Evolutionary conservation across 1,140 invertebrate species (phyloP).

Genomic region (Drepana arcuata): DNA sequence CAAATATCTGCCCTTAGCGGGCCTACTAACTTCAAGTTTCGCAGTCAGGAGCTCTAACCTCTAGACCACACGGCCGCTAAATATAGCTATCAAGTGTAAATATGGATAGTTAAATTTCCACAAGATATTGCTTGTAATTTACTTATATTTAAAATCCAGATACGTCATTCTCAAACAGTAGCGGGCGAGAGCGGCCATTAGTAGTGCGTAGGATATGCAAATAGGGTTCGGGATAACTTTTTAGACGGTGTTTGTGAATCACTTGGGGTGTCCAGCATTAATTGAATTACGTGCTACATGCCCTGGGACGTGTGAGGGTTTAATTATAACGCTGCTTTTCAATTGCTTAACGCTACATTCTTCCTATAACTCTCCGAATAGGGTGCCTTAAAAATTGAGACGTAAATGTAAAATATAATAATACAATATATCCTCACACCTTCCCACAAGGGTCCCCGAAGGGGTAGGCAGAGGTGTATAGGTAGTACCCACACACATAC

Average conservation of each 20-base stretch:
- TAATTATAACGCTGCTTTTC: too few species aligned
- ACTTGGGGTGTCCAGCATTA: slow-evolving; percentile 17
- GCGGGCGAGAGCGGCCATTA: neutral
- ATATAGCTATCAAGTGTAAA: neutral
- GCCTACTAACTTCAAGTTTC: too few species aligned
- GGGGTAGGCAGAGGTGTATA: too few species aligned
- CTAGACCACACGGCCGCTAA: neutral
- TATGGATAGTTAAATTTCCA: neutral
- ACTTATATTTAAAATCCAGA: neutral
- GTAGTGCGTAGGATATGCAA: slow-evolving; percentile 26
- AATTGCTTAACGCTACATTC: too few species aligned
- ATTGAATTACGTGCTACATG: slow-evolving; percentile 46
- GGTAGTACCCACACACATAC: too few species aligned
- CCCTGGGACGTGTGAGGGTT: too few species aligned
- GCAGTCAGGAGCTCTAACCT: neutral
- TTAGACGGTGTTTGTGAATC: slow-evolving; percentile 20
- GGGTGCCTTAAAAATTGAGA: too few species aligned
- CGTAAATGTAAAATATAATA: too few species aligned
- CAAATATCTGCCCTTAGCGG: too few species aligned
- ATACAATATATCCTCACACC: too few species aligned
- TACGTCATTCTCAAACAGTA: slow-evolving; percentile 1
- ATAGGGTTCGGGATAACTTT: slow-evolving; percentile 33
- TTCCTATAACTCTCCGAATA: too few species aligned
- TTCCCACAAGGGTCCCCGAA: too few species aligned
- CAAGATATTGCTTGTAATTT: neutral